Base-by-base conservation (phyloP, 2,113 vertebrate species). In the Bufo gargarizans region DNA sequence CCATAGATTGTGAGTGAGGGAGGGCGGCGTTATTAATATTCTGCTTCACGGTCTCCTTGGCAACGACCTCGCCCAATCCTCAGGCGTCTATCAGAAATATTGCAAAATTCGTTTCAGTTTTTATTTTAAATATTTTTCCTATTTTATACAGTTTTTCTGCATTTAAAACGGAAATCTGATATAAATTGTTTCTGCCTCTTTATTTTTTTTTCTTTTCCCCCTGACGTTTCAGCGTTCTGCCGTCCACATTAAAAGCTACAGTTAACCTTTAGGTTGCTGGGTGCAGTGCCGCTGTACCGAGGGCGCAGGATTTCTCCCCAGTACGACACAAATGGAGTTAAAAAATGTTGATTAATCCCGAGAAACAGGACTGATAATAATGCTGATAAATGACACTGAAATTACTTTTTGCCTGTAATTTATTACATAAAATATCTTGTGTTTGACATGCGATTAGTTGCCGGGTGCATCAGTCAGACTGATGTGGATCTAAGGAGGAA, bases 371-470 rank as follows among this genome's bases (percentile, higher is more conserved):
- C 94, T 96, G 95, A 96, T 96, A 96, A 96, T 96, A 96, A 96
- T 96, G 95, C 95, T 96, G 95, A 96, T 96, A 96, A 96, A 96
- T 96, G 95, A 96, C 95, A 95, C 94, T 93, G 95, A 95, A 96
- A 96, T 96, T 95, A 96, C 95, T 96, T 95, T 95, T 95, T 94
- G 95, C 77, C 92, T 90, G 95, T 96, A 96, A 96, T 96, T 96
- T 96, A 96, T 96, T 96, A 96, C 95, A 94, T 95, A 95, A 96
- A 96, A 96, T 96, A 96, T 96, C 95, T 96, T 95, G 96, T 96
- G 95, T 96, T 96, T 96, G 96, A 96, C 95, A 95, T 93, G 93
- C 92, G 95, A 96, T 96, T 96, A 96, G 95, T 96, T 95, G 94
- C 94, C 94, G 90, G 95, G 94, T 95, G 94, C 95, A 96, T 96